phyloP scores from a whole-genome alignment of 2,888 invertebrate genomes.

The Steinernema carpocapsae region DNA sequence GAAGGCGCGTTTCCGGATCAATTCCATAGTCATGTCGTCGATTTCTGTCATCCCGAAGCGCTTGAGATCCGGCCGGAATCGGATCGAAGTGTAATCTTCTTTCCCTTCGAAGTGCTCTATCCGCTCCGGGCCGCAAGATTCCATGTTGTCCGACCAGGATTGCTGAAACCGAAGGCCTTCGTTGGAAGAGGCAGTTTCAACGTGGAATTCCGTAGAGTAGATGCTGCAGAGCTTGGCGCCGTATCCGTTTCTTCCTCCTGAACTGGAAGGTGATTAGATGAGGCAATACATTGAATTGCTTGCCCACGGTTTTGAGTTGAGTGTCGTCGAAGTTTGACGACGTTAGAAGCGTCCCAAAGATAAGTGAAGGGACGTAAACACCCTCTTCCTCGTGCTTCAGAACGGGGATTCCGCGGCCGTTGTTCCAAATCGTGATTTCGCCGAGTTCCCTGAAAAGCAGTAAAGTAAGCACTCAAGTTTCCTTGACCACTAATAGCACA shows the following conservation, averaged over 20 bases:
- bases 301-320: constrained; percentile 81
- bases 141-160: constrained; percentile 95
- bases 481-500: no score
- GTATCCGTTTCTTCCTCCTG: constrained; percentile 89
- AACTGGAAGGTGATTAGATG: constrained; percentile 32
- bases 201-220: constrained; percentile 90
- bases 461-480: no score
- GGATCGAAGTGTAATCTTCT: constrained; percentile 86
- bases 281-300: no score
- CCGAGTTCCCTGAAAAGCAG: constrained; percentile 77
- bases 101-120: constrained; percentile 76
- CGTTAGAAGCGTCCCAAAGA: constrained; percentile 95
- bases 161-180: constrained; percentile 68
- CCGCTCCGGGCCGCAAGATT: constrained; percentile 78
- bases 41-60: constrained; percentile 92
- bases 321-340: constrained; percentile 97
- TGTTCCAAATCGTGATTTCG: constrained; percentile 88
- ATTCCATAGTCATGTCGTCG: constrained; percentile 85
- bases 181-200: constrained; percentile 78
- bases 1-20: constrained; percentile 79
- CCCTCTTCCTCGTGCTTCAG: constrained; percentile 91
- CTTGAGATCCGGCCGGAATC: constrained; percentile 89
- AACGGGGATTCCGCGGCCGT: constrained; percentile 93
- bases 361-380: constrained; percentile 97
- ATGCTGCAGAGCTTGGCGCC: constrained; percentile 99